phyloP scores from a whole-genome alignment of 2,797 vertebrate species.

The Danio choprae region DNA sequence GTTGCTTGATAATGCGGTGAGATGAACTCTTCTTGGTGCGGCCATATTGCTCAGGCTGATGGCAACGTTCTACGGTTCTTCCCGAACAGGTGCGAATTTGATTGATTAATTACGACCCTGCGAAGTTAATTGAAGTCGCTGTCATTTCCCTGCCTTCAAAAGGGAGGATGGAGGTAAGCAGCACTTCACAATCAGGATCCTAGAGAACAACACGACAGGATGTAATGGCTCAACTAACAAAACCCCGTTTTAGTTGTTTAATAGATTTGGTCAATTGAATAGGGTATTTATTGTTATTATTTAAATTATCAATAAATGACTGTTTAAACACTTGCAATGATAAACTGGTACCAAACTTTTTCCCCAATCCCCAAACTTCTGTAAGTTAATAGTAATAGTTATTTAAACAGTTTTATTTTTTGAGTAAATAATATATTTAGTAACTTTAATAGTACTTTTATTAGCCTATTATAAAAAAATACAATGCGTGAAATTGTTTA shows the following conservation, averaged over 20 bases:
- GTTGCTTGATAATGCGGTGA: conserved; percentile 42
- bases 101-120: conserved; percentile 32
- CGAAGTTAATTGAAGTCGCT: conserved; percentile 10
- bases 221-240: not conserved
- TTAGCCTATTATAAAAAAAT: too few relatives aligned
- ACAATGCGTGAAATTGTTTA: too few relatives aligned
- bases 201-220: not conserved
- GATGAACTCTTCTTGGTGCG: conserved; percentile 46
- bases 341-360: too few relatives aligned
- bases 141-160: not conserved
- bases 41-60: conserved; percentile 50
- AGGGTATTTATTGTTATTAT: too few relatives aligned
- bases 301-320: too few relatives aligned
- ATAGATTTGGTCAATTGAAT: too few relatives aligned
- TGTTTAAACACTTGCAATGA: too few relatives aligned
- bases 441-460: too few relatives aligned
- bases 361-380: too few relatives aligned
- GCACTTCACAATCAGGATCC: not conserved
- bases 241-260: not conserved
- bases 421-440: too few relatives aligned
- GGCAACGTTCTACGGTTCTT: not conserved
- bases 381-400: too few relatives aligned
- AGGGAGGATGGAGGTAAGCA: not conserved
- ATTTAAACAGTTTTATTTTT: too few relatives aligned
- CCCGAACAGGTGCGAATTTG: conserved; percentile 44